Base-by-base conservation (phyloP, 2,888 invertebrate genomes). In the Copidosoma aretas region DNA sequence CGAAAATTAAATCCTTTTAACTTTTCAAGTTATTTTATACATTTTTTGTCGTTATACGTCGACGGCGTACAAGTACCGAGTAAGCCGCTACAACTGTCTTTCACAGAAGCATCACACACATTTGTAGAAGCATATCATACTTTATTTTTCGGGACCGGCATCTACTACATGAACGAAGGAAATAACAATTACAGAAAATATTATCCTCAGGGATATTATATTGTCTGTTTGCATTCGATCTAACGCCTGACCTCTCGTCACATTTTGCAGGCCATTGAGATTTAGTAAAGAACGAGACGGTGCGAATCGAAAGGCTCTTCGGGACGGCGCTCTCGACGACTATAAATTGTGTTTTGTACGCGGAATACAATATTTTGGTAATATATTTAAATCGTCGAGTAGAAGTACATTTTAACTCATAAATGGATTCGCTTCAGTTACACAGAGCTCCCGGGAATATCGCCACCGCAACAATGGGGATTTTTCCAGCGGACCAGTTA, bases 281-380 rank as follows among this genome's bases (percentile, higher is more conserved):
- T 52, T 56, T 74, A 8, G 64, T 75, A 10, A 67, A 64, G 25
- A 71, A 75, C 10, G 76, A 76, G 1, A 75, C 71, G 54, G 59
- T 79, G 1, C 66, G 77, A 21, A 65, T 79, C 3, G 75, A 79
- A 64, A 64, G 75, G 24, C 68, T 74, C 0, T 78, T 78, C 66
- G 63, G 61, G 14, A 25, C 70, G 17, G 67, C 73, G 1, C 67
- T 74, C 10, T 5, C 54, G 0, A 63, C n/a, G n/a, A n/a, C n/a
- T n/a, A 43, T 79, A 1, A 75, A 75, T 59, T 75, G 75, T 24
- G 60, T 79, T 2, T 63, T n/a, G n/a, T n/a, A n/a, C n/a, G n/a
- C n/a, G n/a, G n/a, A n/a, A n/a, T n/a, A n/a, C n/a, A n/a, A n/a
- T 66, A 54, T 79, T 14, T 60, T 80, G 17, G 76, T 79, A 67